Conservation (phyloP, 2,113 vertebrate species). For the Eptesicus fuscus region DNA sequence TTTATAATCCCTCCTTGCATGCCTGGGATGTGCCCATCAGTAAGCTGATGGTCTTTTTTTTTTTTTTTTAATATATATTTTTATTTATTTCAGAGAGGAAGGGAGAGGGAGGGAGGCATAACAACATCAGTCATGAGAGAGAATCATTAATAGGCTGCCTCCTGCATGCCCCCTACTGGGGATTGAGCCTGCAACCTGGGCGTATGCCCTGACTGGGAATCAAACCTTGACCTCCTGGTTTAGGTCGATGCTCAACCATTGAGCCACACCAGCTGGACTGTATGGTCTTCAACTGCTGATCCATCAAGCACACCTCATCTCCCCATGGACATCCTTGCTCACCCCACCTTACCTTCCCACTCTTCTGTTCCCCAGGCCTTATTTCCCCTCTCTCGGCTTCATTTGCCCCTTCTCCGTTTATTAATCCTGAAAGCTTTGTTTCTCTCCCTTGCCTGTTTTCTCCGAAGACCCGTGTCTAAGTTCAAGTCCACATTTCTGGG, state of each 20-base stretch:
- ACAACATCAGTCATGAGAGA: no score
- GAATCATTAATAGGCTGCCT: no score
- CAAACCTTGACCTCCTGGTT: no score
- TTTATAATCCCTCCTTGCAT: neutral
- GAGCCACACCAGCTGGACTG: no score
- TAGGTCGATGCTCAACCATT: no score
- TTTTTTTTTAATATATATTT: no score
- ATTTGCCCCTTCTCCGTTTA: neutral
- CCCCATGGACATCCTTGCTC: neutral
- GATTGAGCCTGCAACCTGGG: no score
- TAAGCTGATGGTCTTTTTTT: neutral
- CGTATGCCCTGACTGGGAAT: no score
- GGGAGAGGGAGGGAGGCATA: no score
- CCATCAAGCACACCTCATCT: neutral
- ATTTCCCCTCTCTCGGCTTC: neutral
- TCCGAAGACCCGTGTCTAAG: neutral
- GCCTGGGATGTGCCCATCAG: neutral
- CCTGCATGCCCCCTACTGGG: no score
- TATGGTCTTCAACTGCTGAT: rapidly evolving
- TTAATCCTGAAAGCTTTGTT: neutral
- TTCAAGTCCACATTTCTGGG: neutral
- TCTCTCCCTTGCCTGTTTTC: neutral
- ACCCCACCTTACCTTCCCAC: neutral
- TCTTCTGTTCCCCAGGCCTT: neutral
- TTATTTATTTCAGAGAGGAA: no score